Conservation (phyloP, 1,140 invertebrate genomes). For the Zaprionus nigranus region DNA sequence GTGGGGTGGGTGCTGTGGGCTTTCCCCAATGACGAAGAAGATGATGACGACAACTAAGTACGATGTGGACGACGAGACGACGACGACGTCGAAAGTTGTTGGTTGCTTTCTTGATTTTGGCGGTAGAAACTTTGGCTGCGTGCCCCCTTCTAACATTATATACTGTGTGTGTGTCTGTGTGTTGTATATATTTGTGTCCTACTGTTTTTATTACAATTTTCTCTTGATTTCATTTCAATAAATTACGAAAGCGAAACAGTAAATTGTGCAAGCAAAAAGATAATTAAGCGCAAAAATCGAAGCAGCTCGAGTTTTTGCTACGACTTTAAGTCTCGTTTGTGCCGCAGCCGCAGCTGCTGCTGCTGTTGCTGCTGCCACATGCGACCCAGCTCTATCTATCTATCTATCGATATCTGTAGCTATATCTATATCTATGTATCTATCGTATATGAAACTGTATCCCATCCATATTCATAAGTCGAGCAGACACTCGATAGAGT, state of each 20-base stretch:
- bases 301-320: constrained; percentile 29
- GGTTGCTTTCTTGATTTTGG: constrained; percentile 22
- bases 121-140: constrained; percentile 23
- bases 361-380: constrained; percentile 26
- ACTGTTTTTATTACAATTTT: constrained; percentile 68
- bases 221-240: constrained; percentile 78
- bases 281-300: constrained; percentile 53
- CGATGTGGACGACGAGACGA: background rate
- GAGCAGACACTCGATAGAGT: constrained; percentile 23
- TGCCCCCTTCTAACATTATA: background rate
- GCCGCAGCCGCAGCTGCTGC: constrained; percentile 45
- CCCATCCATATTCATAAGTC: constrained; percentile 67
- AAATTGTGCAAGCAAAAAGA: constrained; percentile 65
- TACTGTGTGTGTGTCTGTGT: background rate
- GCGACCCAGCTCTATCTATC: constrained; percentile 4
- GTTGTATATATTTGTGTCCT: background rate
- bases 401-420: background rate
- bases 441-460: constrained; percentile 42
- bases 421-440: constrained; percentile 1
- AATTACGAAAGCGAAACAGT: constrained; percentile 73
- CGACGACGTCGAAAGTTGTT: constrained; percentile 4
- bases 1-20: constrained; percentile 8
- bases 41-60: constrained; percentile 9
- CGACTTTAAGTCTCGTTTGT: constrained; percentile 43
- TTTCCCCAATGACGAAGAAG: constrained; percentile 42